phyloP scores from a whole-genome alignment of 2,113 vertebrate species.

The Marcusenius ussheri region DNA sequence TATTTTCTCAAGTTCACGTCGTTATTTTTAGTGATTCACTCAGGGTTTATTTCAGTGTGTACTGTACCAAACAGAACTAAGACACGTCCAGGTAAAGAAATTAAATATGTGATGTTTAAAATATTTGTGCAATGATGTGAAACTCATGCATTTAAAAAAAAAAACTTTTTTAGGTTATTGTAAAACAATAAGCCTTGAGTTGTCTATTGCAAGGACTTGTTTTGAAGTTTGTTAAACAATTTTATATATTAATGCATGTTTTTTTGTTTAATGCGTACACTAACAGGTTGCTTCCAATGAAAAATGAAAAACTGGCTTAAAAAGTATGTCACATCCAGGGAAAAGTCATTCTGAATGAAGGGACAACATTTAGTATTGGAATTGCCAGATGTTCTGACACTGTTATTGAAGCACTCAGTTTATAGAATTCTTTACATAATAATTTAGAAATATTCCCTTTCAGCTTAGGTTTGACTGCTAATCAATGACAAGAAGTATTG shows the following conservation, averaged over 20 bases:
- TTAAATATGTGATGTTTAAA: not conserved
- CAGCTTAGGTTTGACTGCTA: not conserved
- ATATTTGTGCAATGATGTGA: not conserved
- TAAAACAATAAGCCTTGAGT: constrained; percentile 2
- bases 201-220: not conserved
- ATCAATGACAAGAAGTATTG: not conserved
- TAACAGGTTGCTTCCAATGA: not conserved
- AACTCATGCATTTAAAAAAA: not conserved
- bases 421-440: not conserved
- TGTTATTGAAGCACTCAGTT: not conserved
- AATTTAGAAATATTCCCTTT: not conserved
- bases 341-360: not conserved
- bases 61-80: constrained; percentile 10
- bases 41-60: constrained; percentile 9
- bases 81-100: not conserved
- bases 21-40: not conserved
- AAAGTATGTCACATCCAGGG: not conserved
- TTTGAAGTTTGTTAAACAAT: constrained; percentile 7
- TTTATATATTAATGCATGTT: not conserved
- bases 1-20: not conserved
- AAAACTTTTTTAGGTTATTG: not conserved
- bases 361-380: not conserved
- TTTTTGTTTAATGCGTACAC: not conserved
- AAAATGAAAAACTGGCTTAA: not conserved
- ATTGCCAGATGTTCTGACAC: not conserved